Percentiles rank a stretch among this genome's conserved stretches.
Evolutionary conservation across 1,140 invertebrate species (phyloP).

Genomic region (Anastrepha ludens): DNA sequence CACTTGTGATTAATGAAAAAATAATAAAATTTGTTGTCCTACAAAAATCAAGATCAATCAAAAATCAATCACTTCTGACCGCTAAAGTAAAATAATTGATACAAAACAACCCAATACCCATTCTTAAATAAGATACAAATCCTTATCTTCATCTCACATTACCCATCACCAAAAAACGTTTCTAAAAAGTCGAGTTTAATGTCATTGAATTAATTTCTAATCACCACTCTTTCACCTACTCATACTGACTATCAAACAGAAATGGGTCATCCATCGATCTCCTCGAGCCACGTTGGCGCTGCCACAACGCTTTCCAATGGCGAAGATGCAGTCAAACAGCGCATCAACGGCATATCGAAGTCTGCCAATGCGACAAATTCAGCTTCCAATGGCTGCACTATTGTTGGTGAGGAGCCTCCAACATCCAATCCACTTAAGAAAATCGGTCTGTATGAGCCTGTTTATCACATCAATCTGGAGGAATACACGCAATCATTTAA

Average conservation of each 20-base stretch:
- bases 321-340: slow-evolving; percentile 60
- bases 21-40: no score
- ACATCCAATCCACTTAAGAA: slow-evolving; percentile 39
- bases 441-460: slow-evolving; percentile 30
- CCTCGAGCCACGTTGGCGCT: not conserved
- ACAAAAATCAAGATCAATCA: no score
- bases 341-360: slow-evolving; percentile 2
- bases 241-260: slow-evolving; percentile 46
- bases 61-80: no score
- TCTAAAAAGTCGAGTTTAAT: not conserved
- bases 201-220: slow-evolving; percentile 4
- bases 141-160: not conserved
- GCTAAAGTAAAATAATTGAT: no score
- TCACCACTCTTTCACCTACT: not conserved
- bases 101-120: not conserved
- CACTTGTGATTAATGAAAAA: no score
- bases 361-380: not conserved
- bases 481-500: slow-evolving; percentile 66
- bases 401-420: slow-evolving; percentile 21
- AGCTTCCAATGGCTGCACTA: slow-evolving; percentile 21
- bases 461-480: slow-evolving; percentile 66
- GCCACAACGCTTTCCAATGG: slow-evolving; percentile 61
- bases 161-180: not conserved
- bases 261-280: slow-evolving; percentile 71
- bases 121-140: not conserved